Base-by-base conservation (phyloP, 2,113 vertebrate species). In the Nematolebias whitei region DNA sequence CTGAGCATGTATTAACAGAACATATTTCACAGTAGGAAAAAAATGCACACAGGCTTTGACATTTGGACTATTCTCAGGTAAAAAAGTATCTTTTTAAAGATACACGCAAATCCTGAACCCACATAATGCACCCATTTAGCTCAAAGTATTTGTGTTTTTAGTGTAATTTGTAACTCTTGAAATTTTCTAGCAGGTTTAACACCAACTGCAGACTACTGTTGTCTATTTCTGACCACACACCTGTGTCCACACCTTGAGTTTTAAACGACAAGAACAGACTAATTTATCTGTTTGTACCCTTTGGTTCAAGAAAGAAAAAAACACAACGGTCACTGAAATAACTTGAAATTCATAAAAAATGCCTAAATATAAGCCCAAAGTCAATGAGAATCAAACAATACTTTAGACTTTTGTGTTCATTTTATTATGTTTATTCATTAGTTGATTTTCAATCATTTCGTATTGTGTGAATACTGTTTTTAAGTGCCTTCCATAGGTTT, bases 101-200 rank as follows among this genome's bases (percentile, higher is more conserved):
- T 73, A 74, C 62, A 18, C 64, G 51, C 19, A 72, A 69, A 57
- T 52, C 43, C 66, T 43, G 72, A 68, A 53, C 68, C 67, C 54
- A 35, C 57, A 60, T 22, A 61, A 81, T 62, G 19, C 20, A 64
- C 74, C 49, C 71, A 65, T 73, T 76, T 65, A 63, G 78, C 61
- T 62, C 26, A 0, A 59, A 67, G 68, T 59, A 59, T 23, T 55
- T 20, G 50, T 60, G 63, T 78, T 61, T 84, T 84, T 44, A 68
- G 78, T 81, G 73, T 81, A 70, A 86, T 77, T 22, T 59, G 53
- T 60, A 69, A 74, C 71, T 61, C 58, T 49, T 72, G 56, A 68
- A 68, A 68, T 74, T 70, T 78, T 68, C 41, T 26, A 54, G 68
- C 38, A 32, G 71, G 39, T 77, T 79, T 56, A 74, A 56, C 62